Base-by-base conservation (phyloP, 2,888 invertebrate genomes). In the Euphydryas editha region DNA sequence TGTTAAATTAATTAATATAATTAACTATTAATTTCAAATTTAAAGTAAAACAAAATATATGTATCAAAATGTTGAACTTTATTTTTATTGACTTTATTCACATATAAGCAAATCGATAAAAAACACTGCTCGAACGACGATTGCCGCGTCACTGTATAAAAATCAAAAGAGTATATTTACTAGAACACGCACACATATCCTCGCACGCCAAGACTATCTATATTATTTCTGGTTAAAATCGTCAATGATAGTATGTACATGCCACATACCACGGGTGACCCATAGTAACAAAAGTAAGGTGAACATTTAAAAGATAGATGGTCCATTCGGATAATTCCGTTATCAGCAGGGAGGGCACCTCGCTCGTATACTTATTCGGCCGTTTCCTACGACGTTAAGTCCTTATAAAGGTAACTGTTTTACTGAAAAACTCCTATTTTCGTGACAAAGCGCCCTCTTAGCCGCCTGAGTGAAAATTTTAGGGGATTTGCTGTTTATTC, bases 311-410 rank as follows among this genome's bases (percentile, higher is more conserved):
- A 94, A 94, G 94, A 94, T 90, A 93, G 93, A 94, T 94, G 91
- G 93, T 88, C 93, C 90, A 93, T 94, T 94, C 89, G 93, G 93
- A 93, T 94, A 94, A 94, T 94, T 94, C 94, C 93, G 93, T 94
- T 94, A 94, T 94, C 94, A 94, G 88, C 89, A 84, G 85, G 85
- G 89, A 91, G 90, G 88, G 89, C 87, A 85, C 86, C 86, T 85
- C 84, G 84, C 86, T 87, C 88, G 88, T 90, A 87, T 87, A 86
- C 90, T 88, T 84, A 86, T 86, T 86, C 81, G 88, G 84, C 88
- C 86, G 87, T 90, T 90, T 87, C 86, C 85, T 84, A 80, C 83
- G 86, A 88, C 87, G 86, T 88, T 88, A 90, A 88, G 87, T 85
- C 87, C 87, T 88, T 87, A 88, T 87, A 87, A 89, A 89, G 86